phyloP scores from a whole-genome alignment of 2,113 vertebrate genomes.

The Pluvianellus socialis region DNA sequence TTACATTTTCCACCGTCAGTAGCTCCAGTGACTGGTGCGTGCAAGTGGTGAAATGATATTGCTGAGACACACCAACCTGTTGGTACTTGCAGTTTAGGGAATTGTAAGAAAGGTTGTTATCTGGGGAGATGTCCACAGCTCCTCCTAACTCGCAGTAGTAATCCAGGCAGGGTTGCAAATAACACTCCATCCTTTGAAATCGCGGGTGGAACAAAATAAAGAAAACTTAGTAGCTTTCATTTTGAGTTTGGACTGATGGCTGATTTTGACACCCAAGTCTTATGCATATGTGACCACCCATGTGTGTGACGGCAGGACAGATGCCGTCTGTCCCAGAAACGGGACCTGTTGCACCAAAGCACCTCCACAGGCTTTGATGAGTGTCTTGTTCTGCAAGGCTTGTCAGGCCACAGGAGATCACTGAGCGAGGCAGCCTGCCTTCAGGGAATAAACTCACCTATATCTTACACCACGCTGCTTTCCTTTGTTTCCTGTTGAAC shows the following conservation, averaged over 20 bases:
- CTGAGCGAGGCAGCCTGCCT: not conserved
- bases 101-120: not conserved
- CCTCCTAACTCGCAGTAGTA: not conserved
- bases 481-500: not conserved
- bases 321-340: not conserved
- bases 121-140: not conserved
- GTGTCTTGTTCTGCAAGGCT: not conserved
- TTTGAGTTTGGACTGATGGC: not conserved
- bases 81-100: not conserved
- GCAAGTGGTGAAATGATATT: not conserved
- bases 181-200: not conserved
- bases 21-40: not conserved
- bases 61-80: not conserved
- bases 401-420: not conserved
- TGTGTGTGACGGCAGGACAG: not conserved
- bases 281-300: not conserved
- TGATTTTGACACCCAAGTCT: not conserved
- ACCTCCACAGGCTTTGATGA: not conserved
- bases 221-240: not conserved
- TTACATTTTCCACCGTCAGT: not conserved
- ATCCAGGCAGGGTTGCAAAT: not conserved
- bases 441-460: not conserved
- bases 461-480: not conserved
- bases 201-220: not conserved
- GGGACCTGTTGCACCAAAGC: not conserved